Percentiles rank a stretch among this genome's conserved stretches.
Conservation (phyloP, 2,797 vertebrate species). For the Gorsachius magnificus region DNA sequence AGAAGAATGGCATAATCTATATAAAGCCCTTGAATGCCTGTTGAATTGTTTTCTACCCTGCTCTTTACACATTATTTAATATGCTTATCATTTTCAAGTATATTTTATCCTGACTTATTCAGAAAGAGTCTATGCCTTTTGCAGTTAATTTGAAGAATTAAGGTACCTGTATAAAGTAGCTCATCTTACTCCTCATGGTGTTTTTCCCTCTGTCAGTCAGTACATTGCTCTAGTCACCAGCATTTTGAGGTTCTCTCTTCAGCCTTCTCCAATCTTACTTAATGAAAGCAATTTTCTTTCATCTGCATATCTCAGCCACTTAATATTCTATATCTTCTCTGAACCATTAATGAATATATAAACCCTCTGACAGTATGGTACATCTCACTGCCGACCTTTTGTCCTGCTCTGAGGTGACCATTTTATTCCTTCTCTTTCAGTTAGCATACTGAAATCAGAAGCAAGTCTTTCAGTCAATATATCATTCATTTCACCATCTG, state of each 20-base stretch:
- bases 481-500: neutral
- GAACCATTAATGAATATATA: neutral
- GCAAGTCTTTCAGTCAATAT: neutral
- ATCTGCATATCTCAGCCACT: neutral
- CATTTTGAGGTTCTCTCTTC: neutral
- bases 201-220: neutral
- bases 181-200: neutral
- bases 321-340: neutral
- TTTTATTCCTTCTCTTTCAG: neutral
- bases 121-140: neutral
- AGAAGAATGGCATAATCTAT: neutral
- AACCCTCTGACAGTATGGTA: neutral
- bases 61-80: neutral
- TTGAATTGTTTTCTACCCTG: neutral
- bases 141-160: neutral
- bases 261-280: neutral
- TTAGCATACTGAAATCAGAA: neutral
- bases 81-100: neutral
- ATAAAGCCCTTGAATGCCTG: neutral
- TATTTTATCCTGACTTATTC: neutral
- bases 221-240: neutral
- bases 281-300: neutral
- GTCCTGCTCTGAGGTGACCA: neutral
- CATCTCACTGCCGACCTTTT: neutral
- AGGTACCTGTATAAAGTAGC: neutral